Evolutionary conservation across 2,888 invertebrate species (phyloP).

Genomic region (Limnephilus lunatus): DNA sequence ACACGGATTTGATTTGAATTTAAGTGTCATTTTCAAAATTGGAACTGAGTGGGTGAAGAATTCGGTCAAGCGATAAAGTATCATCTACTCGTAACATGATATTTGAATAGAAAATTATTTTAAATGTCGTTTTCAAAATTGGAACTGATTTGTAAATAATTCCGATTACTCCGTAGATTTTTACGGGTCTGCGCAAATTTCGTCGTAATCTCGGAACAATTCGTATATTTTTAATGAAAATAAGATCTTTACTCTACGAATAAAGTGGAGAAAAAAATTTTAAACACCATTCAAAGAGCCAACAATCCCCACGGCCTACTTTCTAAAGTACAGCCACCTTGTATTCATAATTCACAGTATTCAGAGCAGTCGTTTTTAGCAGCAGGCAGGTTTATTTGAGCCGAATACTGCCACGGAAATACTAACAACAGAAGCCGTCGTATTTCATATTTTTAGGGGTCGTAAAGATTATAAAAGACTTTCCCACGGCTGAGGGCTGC

Average conservation of each 20-base stretch:
- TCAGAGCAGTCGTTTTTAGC: background rate
- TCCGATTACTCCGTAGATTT: too few relatives aligned
- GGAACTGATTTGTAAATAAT: too few relatives aligned
- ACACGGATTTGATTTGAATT: too few relatives aligned
- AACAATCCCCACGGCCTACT: background rate
- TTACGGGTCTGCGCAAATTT: too few relatives aligned
- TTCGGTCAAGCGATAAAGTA: too few relatives aligned
- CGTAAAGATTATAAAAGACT: background rate
- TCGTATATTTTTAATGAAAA: background rate
- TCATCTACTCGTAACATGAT: too few relatives aligned
- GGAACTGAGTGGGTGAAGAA: too few relatives aligned
- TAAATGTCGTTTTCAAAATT: too few relatives aligned
- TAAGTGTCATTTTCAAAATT: too few relatives aligned
- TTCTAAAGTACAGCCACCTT: background rate
- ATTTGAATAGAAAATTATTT: too few relatives aligned
- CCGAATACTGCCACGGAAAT: background rate
- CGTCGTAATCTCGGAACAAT: too few relatives aligned
- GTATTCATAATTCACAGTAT: background rate
- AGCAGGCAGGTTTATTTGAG: background rate
- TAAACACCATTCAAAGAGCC: background rate
- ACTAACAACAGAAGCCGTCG: background rate
- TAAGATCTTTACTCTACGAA: background rate
- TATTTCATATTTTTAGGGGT: background rate
- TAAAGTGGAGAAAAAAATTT: background rate
- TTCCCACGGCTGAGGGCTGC: conserved; percentile 14